A percentile compares a stretch with the other conserved stretches of the same genome.
Conservation (phyloP, 2,113 vertebrate genomes). For the Tretioscincus oriximinensis region DNA sequence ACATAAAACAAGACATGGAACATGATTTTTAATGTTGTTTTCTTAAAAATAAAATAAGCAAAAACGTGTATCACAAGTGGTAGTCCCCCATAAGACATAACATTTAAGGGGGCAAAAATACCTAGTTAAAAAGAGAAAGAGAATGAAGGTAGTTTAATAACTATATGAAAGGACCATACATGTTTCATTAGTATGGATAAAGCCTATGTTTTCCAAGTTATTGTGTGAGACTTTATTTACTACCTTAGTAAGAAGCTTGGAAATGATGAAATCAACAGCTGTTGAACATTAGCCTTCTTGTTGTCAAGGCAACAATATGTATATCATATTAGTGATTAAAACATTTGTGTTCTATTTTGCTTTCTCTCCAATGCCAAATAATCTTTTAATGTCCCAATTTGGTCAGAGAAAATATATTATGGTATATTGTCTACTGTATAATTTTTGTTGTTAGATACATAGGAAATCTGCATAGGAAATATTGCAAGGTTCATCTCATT, state of each 20-base stretch:
- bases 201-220: background rate
- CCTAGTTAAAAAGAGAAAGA: no score
- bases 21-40: background rate
- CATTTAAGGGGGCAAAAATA: background rate
- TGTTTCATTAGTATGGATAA: accelerated
- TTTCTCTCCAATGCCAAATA: background rate
- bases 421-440: background rate
- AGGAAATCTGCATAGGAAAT: slow-evolving; percentile 3
- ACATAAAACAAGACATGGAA: background rate
- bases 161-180: no score
- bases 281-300: slow-evolving; percentile 45
- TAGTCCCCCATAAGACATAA: slow-evolving; percentile 6
- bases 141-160: no score
- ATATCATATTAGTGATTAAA: slow-evolving; percentile 15
- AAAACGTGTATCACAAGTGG: no score
- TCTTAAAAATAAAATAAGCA: background rate
- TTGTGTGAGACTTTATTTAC: slow-evolving; percentile 35
- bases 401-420: slow-evolving; percentile 50
- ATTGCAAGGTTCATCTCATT: background rate
- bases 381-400: slow-evolving; percentile 37
- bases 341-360: slow-evolving; percentile 43
- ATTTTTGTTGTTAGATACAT: slow-evolving; percentile 31
- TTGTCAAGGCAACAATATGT: slow-evolving; percentile 69
- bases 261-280: slow-evolving; percentile 35
- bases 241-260: slow-evolving; percentile 43